Evolutionary conservation across 2,113 vertebrate species (phyloP), one percentile per base, ranked within the genome.

Genomic region (Donacobius atricapilla): DNA sequence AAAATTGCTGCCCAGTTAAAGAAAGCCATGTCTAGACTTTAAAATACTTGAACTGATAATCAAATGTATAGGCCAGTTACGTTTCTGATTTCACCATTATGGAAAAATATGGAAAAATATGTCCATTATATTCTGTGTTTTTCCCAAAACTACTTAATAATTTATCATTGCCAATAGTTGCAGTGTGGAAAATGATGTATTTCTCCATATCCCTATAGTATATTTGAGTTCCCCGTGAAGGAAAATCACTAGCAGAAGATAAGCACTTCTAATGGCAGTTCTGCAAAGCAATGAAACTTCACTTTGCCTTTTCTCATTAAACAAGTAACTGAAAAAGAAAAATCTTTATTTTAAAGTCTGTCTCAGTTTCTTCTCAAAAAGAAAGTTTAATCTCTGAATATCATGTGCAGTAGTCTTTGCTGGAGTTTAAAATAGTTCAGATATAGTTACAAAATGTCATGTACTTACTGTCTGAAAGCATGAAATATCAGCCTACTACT

Each of bases 161-260:
- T 95, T 91, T 70, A 89, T 92, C 63, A 83, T 45, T 89, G 80
- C 42, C 47, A 83, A 63, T 54, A 93, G 72, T 93, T 96, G 88
- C 90, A 77, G 2, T 92, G 39, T n/a, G 87, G 91, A 96, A 96
- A 82, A 76, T 90, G 80, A 87, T 91, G 47, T 53, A 58, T 94
- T 96, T 96, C 76, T 83, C 22, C 61, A 40, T 11, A 20, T 90
- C 76, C 64, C 83, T 89, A 33, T 44, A 48, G 83, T 85, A 42
- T 50, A 87, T 51, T 80, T 90, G 50, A 83, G 31, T 68, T 83
- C 24, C n/a, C 12, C 4, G 7, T 6, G 27, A 92, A 81, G 23
- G 61, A 80, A 95, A 90, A 94, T 91, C 65, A 42, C 35, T 42
- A 48, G 31, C 10, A 3, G 65, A 93, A 91, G 73, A 88, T 40